Base-by-base conservation (phyloP, 2,888 invertebrate genomes). In the Beris morrisii region DNA sequence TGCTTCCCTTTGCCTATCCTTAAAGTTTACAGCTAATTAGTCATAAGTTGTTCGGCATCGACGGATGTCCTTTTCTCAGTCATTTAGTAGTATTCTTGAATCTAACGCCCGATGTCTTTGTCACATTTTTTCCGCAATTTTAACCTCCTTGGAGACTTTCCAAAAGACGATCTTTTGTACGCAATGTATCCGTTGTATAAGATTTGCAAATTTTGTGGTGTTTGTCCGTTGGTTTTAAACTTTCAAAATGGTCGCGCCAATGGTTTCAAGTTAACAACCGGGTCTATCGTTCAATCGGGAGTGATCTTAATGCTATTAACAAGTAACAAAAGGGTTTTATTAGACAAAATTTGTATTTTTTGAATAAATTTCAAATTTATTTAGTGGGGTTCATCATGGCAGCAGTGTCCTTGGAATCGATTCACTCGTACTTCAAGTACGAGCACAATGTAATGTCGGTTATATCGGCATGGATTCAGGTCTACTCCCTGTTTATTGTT, bases 131-230 rank as follows among this genome's bases (percentile, higher is more conserved):
- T 32, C 3, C 50, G 9, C 9, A 22, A n/a, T 15, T 61, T 61
- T 7, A 31, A 61, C 32, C 12, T 50, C 13, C 22, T 61, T 30
- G 61, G 38, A 13, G 61, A 65, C 38, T 48, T 65, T 32, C 46
- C 55, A 5, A 55, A 48, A 46, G 38, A 65, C 15, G 65, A 65
- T 48, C 38, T 65, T 6, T 9, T 56, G 4, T 65, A 45, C 15
- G 65, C 65, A 5, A 48, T 56, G 32, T 65, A 65, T 65, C 65
- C 65, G 12, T 46, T 65, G 43, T 56, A 46, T 22, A 28, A 22
- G 48, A 22, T 55, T 13, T 56, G 65, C 38, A 65, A 32, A 32
- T 44, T 55, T 30, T 65, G 46, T 43, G 65, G 65, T 38, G 30
- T 65, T 15, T 65, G 55, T 22, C 65, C 65, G 13, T 45, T 65